Conservation (phyloP, 2,797 vertebrate species). For the Nannoperca obscura region DNA sequence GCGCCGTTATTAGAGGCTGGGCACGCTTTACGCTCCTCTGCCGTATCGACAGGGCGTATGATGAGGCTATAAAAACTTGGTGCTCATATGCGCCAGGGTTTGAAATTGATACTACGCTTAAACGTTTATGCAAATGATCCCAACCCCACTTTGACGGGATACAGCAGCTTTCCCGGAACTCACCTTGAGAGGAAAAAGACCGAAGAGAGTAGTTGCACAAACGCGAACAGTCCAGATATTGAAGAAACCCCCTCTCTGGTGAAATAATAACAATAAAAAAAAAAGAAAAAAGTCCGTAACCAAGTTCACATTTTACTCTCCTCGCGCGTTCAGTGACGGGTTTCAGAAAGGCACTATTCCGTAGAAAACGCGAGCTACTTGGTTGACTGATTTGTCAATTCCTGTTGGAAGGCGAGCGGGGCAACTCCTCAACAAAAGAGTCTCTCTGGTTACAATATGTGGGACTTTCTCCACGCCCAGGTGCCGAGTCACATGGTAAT, state of each 20-base stretch:
- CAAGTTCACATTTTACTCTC: conserved; percentile 78
- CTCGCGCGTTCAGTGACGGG: conserved; percentile 37
- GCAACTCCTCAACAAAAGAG: conserved; percentile 76
- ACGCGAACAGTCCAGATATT: conserved; percentile 56
- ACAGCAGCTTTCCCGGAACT: conserved; percentile 63
- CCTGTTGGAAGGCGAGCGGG: conserved; percentile 50
- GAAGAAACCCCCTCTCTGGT: conserved; percentile 20
- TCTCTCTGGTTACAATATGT: conserved; percentile 51
- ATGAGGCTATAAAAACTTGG: conserved; percentile 43
- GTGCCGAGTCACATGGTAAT: conserved; percentile 86
- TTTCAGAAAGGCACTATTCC: conserved; percentile 75
- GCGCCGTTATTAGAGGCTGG: not conserved
- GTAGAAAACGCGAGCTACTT: conserved; percentile 43
- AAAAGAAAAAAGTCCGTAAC: conserved; percentile 63
- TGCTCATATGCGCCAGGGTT: conserved; percentile 7
- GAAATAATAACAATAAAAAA: conserved; percentile 9
- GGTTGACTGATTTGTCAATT: conserved; percentile 34
- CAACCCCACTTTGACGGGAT: conserved; percentile 8
- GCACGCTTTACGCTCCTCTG: conserved; percentile 1
- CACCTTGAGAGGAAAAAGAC: conserved; percentile 78
- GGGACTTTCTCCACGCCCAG: conserved; percentile 87
- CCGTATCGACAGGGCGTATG: conserved; percentile 18
- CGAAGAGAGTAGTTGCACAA: conserved; percentile 59
- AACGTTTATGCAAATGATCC: conserved; percentile 20
- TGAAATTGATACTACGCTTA: conserved; percentile 25